Conservation (phyloP, 23 tunicate genomes). For the Corella eumyota region DNA sequence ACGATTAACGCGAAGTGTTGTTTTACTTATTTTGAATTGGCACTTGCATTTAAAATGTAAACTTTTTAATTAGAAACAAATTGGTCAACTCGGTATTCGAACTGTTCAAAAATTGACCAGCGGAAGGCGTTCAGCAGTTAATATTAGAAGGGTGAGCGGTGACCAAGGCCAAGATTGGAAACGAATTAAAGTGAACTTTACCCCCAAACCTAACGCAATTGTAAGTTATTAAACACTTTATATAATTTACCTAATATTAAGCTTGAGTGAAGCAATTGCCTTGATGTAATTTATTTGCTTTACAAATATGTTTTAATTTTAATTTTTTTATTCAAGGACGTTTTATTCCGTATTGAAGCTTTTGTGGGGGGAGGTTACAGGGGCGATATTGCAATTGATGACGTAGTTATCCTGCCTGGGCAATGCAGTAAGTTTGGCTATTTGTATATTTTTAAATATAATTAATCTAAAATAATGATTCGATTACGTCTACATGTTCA, state of each 20-base stretch:
- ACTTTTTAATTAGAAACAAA: conserved; percentile 13
- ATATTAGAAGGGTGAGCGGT: conserved; percentile 19
- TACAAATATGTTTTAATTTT: background rate
- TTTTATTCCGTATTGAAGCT: conserved; percentile 64
- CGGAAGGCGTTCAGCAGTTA: conserved; percentile 6
- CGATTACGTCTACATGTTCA: background rate
- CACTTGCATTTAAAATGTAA: no score
- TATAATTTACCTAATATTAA: no score
- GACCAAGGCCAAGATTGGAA: conserved; percentile 53
- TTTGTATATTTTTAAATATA: background rate
- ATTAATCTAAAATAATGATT: background rate
- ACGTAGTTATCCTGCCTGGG: conserved; percentile 57
- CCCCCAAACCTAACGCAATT: conserved; percentile 20
- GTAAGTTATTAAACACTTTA: conserved; percentile 20
- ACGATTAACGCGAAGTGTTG: no score
- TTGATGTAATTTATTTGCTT: background rate
- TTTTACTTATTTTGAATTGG: no score
- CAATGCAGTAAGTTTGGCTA: conserved; percentile 43
- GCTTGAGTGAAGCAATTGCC: no score
- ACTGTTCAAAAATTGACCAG: conserved; percentile 33
- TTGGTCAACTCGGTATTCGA: conserved; percentile 42
- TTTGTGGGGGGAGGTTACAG: conserved; percentile 53
- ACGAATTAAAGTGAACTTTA: conserved; percentile 28
- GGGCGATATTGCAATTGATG: conserved; percentile 86
- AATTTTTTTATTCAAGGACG: conserved; percentile 17